Base-by-base conservation (phyloP, 1,140 invertebrate species). In the Globodera ellingtonae region DNA sequence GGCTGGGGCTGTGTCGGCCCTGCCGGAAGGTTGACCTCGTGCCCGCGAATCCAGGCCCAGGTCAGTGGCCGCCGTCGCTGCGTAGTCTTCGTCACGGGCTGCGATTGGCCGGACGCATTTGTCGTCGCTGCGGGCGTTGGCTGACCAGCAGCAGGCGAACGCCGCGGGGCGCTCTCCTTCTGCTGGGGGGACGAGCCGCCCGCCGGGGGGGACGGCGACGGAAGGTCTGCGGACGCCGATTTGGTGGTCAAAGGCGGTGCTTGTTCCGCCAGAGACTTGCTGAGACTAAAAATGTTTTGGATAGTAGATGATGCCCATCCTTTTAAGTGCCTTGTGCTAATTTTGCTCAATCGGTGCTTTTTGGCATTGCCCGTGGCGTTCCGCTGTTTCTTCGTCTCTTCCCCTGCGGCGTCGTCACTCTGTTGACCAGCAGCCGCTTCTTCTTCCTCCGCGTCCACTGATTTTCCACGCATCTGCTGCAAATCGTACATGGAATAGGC, bases 401-500 rank as follows among this genome's bases (percentile, higher is more conserved):
- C 6, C 47, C 56, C 35, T 24, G 44, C 65, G n/a, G 35, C 73
- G 46, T 75, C 65, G 4, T 77, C 62, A 0, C n/a, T n/a, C 24
- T 77, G 70, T 62, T 46, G 65, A 4, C 56, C 46, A 24, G 44
- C 46, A 24, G 44, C 15, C 18, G n/a, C 21, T 6, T 48, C 44
- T n/a, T 67, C 46, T 46, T 69, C 69, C 24, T 62, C 69, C n/a
- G 69, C 47, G 9, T 56, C 50, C n/a, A 56, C 24, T n/a, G 75
- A 52, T 18, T 65, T 67, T 70, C 67, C 67, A n/a, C 67, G 56
- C 62, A 24, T 77, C 47, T 35, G 69, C 21, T 77, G 75, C 13
- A 77, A 59, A 67, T 77, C 75, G 62, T 77, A 77, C 75, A 77
- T 77, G n/a, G 75, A 77, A 35, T 67, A n/a, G 13, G 75, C 62